These are phyloP conservation scores for Ispidina lecontei DNA, from an alignment of 2,797 vertebrate genomes.

Conservation along the genomic window DNA sequence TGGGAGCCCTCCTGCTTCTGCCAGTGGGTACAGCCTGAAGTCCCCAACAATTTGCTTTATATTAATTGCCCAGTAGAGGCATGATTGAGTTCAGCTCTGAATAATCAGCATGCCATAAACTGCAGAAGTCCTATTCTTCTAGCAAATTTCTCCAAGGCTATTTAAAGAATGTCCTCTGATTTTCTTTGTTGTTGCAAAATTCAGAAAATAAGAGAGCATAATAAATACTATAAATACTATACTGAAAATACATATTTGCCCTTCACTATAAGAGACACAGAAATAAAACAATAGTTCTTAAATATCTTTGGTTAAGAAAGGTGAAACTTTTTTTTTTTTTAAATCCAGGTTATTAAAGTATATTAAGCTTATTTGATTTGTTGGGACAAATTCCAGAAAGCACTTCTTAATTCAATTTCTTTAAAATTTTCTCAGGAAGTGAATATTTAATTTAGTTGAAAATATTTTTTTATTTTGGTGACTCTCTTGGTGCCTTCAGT, in stretches of 20 bases:
- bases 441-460: neutral
- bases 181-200: neutral
- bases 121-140: neutral
- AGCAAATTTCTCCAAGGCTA: neutral
- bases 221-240: neutral
- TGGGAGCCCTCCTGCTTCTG: neutral
- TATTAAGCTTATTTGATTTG: neutral
- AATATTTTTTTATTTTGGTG: neutral
- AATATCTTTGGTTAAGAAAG: neutral
- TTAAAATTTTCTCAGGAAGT: neutral
- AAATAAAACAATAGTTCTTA: neutral
- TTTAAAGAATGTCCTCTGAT: neutral
- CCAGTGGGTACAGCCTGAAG: neutral
- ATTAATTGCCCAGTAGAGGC: neutral
- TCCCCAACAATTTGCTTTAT: neutral
- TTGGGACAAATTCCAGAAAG: neutral
- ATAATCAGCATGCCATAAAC: neutral
- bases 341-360: neutral
- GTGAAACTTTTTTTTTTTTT: neutral
- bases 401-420: neutral
- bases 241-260: neutral
- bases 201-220: neutral
- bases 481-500: neutral
- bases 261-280: neutral
- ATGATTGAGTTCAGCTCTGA: neutral